Evolutionary conservation across 1,140 invertebrate genomes (phyloP).

Genomic region (Anthonomus grandis): DNA sequence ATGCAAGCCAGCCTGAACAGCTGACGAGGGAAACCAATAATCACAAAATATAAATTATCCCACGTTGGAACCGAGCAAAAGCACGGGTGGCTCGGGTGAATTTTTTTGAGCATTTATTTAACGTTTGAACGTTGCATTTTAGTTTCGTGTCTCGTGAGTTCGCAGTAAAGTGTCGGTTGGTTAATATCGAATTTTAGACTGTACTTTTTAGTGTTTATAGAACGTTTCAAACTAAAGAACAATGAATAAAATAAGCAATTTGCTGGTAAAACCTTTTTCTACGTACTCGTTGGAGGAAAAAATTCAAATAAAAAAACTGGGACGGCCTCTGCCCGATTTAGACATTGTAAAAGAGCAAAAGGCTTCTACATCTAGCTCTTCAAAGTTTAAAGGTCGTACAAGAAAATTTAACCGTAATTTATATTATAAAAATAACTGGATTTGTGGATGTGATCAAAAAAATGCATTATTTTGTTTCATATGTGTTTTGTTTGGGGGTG

Average conservation of each 20-base stretch:
- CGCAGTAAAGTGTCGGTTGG: no score
- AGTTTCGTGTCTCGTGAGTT: no score
- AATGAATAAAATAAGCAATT: conserved; percentile 23
- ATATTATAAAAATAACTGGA: conserved; percentile 28
- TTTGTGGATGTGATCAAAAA: conserved; percentile 27
- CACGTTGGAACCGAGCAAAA: no score
- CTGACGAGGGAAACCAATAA: no score
- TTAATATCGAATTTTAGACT: no score
- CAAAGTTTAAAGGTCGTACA: conserved; percentile 1
- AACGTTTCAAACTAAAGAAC: no score
- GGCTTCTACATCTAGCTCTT: neutral
- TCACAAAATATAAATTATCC: no score
- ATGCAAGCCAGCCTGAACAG: no score
- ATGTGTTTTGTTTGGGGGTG: conserved; percentile 28
- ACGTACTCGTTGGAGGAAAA: conserved; percentile 21
- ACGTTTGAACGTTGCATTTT: no score
- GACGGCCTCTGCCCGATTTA: conserved; percentile 19
- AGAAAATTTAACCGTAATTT: conserved; percentile 21
- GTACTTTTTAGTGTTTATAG: no score
- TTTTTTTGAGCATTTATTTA: no score
- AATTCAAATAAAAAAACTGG: conserved; percentile 20
- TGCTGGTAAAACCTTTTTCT: conserved; percentile 14
- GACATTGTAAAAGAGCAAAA: conserved; percentile 11
- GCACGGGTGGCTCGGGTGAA: no score
- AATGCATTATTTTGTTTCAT: conserved; percentile 31